These are phyloP conservation scores for Cairina moschata DNA, from an alignment of 2,113 vertebrate species.

Conservation along the genomic window DNA sequence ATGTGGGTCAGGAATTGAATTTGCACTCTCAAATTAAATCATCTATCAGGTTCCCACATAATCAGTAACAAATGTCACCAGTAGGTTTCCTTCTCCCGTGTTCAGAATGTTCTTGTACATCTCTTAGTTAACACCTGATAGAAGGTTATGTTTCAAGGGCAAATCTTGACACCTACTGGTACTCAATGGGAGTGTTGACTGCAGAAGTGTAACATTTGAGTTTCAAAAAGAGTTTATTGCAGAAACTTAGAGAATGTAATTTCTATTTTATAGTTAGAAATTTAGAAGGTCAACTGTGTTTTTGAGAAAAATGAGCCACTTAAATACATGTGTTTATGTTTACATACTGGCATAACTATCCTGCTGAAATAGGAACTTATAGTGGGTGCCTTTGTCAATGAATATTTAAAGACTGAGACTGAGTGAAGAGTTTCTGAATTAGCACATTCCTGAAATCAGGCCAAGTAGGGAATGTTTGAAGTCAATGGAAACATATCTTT, in stretches of 20 bases:
- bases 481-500: background rate
- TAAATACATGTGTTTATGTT: background rate
- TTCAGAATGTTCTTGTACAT: background rate
- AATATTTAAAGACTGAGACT: background rate
- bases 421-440: background rate
- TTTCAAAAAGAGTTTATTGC: background rate
- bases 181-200: background rate
- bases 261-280: background rate
- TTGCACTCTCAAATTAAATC: slow-evolving; percentile 11
- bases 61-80: slow-evolving; percentile 4
- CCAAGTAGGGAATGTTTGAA: background rate
- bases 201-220: background rate
- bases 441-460: background rate
- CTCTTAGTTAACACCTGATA: background rate
- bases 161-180: background rate
- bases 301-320: background rate
- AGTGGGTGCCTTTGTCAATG: background rate
- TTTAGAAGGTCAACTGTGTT: background rate
- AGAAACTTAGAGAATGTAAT: background rate
- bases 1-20: slow-evolving; percentile 52
- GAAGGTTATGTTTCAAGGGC: background rate
- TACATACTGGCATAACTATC: background rate
- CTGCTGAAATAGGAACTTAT: background rate
- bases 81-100: background rate
- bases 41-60: slow-evolving; percentile 15